Conservation (phyloP, 2,888 invertebrate genomes). For the Dendrolimus pini region DNA sequence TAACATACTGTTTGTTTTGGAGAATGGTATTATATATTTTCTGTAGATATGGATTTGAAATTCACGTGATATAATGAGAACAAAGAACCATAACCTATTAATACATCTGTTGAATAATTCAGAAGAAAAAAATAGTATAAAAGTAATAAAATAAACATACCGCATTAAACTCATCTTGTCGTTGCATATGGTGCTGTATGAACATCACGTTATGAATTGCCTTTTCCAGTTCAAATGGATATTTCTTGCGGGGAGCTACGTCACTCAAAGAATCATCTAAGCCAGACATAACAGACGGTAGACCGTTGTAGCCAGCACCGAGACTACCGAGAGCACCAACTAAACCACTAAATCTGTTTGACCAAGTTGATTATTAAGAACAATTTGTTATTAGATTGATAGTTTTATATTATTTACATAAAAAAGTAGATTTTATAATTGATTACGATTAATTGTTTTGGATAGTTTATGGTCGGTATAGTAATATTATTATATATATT, state of each 20-base stretch:
- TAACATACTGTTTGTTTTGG: no score
- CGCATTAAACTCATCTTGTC: constrained; percentile 96
- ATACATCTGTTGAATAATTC: no score
- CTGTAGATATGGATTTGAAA: no score
- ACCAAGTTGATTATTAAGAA: background rate
- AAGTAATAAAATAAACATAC: constrained; percentile 69
- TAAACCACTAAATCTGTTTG: constrained; percentile 82
- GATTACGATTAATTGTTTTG: no score
- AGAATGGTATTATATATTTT: no score
- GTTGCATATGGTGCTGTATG: constrained; percentile 94
- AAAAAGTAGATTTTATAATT: no score
- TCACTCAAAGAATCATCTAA: constrained; percentile 90
- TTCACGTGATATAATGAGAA: no score
- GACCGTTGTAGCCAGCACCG: constrained; percentile 85
- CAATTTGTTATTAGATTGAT: background rate
- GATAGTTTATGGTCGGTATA: no score
- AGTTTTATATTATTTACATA: no score
- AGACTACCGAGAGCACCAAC: constrained; percentile 82
- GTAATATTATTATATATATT: no score
- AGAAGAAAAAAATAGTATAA: no score
- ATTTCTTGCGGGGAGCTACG: constrained; percentile 87
- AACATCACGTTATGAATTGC: constrained; percentile 97
- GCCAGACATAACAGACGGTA: constrained; percentile 89
- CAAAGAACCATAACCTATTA: no score
- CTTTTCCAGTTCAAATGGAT: constrained; percentile 94